These are phyloP conservation scores for Eciton burchellii DNA, from an alignment of 1,140 invertebrate genomes.

Conservation along the genomic window DNA sequence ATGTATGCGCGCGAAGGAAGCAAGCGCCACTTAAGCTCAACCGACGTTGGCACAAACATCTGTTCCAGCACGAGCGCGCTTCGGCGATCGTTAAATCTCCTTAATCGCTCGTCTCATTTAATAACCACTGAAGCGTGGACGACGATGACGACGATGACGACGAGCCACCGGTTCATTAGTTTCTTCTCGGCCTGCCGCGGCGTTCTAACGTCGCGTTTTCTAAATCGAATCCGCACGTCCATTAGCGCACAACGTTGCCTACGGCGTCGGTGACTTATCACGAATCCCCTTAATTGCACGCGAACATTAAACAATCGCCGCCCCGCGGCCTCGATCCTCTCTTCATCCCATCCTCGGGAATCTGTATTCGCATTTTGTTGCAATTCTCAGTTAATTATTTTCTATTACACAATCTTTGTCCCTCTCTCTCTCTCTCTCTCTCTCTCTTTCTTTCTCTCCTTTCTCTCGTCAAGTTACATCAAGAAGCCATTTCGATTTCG, in stretches of 20 bases:
- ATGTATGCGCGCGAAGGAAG: not conserved
- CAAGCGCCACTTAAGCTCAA: constrained; percentile 42
- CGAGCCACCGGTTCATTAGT: constrained; percentile 30
- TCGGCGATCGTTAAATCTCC: constrained; percentile 47
- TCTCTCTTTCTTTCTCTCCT: too few species aligned
- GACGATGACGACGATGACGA: constrained; percentile 15
- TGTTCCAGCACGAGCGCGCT: constrained; percentile 18
- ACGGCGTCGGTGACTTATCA: constrained; percentile 17
- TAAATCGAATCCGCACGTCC: constrained; percentile 14
- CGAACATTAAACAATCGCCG: constrained; percentile 9
- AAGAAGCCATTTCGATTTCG: too few species aligned
- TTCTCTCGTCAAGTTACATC: too few species aligned
- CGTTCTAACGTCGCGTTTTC: constrained; percentile 17
- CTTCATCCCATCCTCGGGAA: not conserved
- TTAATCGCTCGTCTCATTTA: constrained; percentile 51
- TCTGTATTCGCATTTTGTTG: too few species aligned
- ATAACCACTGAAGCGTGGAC: constrained; percentile 22
- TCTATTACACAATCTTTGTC: too few species aligned
- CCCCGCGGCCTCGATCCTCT: not conserved
- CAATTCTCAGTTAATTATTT: too few species aligned
- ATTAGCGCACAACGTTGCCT: constrained; percentile 19
- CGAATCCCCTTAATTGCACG: constrained; percentile 2
- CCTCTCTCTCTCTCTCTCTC: too few species aligned
- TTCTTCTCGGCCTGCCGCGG: constrained; percentile 13
- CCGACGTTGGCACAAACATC: constrained; percentile 23